These are phyloP conservation scores for Chionodraco myersi DNA, from an alignment of 2,113 vertebrate species.

Conservation along the genomic window DNA sequence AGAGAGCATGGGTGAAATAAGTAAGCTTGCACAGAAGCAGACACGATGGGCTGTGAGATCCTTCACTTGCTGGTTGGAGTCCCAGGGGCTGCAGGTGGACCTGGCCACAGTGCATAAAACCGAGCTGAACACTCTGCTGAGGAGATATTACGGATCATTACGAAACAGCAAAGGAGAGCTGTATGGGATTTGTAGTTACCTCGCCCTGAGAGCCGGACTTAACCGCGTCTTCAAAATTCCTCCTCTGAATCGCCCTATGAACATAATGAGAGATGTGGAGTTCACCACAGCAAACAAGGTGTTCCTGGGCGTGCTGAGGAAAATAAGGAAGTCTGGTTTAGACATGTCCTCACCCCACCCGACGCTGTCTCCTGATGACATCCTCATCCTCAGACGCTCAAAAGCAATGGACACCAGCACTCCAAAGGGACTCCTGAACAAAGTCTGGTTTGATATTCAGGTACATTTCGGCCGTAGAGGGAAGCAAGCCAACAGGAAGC, in stretches of 20 bases:
- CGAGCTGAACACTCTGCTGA: conserved; percentile 22
- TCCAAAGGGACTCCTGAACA: conserved; percentile 30
- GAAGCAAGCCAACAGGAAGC: conserved; percentile 40
- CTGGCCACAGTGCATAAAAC: not conserved
- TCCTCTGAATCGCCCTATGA: not conserved
- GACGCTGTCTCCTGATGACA: conserved; percentile 12
- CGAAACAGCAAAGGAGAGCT: conserved; percentile 37
- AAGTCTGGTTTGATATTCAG: conserved; percentile 41
- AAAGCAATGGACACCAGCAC: conserved; percentile 14
- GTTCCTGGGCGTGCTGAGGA: conserved; percentile 32
- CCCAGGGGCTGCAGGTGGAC: conserved; percentile 27
- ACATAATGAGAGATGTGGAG: conserved; percentile 32
- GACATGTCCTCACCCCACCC: conserved; percentile 7
- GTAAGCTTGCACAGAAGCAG: conserved; percentile 29
- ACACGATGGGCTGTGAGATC: conserved; percentile 24
- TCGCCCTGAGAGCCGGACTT: conserved; percentile 25
- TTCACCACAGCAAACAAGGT: conserved; percentile 33
- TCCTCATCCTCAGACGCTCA: conserved; percentile 24
- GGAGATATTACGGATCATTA: conserved; percentile 27
- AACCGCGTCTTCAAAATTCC: conserved; percentile 28
- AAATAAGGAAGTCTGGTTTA: conserved; percentile 14
- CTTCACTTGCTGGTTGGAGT: conserved; percentile 24
- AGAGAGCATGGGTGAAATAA: conserved; percentile 5
- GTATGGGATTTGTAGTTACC: conserved; percentile 39
- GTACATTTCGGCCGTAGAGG: conserved; percentile 31